Base-by-base conservation (phyloP, 2,797 vertebrate genomes). In the Eulemur mongoz region DNA sequence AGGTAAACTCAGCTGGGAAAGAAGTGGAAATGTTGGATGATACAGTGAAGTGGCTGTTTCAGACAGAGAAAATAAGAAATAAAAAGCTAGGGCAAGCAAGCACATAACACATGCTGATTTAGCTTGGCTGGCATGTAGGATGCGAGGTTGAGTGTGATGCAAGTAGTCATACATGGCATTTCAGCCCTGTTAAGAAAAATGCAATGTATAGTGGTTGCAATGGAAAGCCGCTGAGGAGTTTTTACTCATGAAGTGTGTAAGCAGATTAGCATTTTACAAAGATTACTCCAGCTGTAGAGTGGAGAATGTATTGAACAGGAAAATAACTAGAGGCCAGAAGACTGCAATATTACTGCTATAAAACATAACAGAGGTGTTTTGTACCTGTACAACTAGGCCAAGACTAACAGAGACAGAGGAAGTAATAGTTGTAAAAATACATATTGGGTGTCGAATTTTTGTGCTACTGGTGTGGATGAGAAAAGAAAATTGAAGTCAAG, bases 211-310 rank as follows among this genome's bases (percentile, higher is more conserved):
- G 54, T 23, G 38, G 17, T 45, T 89, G 4, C 52, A 88, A 14
- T 54, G 17, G 43, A 17, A 72, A 81, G 27, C 9, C 13, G 65
- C 0, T 5, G 6, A n/a, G 5, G 23, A 63, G 23, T 20, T 45
- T 86, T 89, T 54, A 67, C 27, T 67, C 35, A 18, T 89, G 40
- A 61, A 76, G 7, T 40, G 48, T 40, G 8, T 10, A 82, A 82
- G 3, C 15, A 86, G n/a, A 43, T 67, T 59, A 70, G 20, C 27
- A 87, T 93, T 82, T 91, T 89, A 67, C 48, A 93, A 88, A 85
- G n/a, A 23, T 63, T 23, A 59, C 32, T 91, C 8, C 43, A 75
- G 48, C 32, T 57, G 13, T 15, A 43, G 10, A 67, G 20, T 38
- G 7, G 48, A 82, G 20, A 65, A 59, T 8, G 18, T 85, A 63